phyloP scores from a whole-genome alignment of 2,113 vertebrate species.

The Sinocyclocheilus anophthalmus region DNA sequence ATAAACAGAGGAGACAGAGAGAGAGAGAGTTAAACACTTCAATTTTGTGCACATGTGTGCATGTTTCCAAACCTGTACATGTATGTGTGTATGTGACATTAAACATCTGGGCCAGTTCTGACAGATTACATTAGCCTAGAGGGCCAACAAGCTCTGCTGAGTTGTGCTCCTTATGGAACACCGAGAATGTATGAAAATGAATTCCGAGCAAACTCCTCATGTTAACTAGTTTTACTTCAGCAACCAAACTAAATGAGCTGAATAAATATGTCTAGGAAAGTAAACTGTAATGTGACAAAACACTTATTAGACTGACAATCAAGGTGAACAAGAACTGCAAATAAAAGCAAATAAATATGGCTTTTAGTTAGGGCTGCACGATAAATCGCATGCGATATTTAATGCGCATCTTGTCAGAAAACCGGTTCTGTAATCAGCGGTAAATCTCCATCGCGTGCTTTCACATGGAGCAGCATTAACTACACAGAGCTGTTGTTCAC shows the following conservation, averaged over 20 bases:
- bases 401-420: too few relatives aligned
- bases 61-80: slow-evolving; percentile 7
- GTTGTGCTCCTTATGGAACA: neutral
- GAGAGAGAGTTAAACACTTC: slow-evolving; percentile 5
- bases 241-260: neutral
- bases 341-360: neutral
- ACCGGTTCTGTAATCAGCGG: too few relatives aligned
- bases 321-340: neutral
- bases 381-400: too few relatives aligned
- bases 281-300: neutral
- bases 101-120: slow-evolving; percentile 15
- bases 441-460: too few relatives aligned
- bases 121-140: slow-evolving; percentile 27
- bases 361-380: neutral
- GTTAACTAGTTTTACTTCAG: slow-evolving; percentile 37
- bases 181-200: neutral
- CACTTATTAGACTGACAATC: neutral
- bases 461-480: too few relatives aligned
- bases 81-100: neutral
- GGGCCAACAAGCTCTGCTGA: slow-evolving; percentile 16
- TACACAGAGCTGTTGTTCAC: too few relatives aligned
- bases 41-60: slow-evolving; percentile 26
- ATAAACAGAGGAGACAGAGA: neutral
- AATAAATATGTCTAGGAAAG: neutral
- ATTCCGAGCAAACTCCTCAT: slow-evolving; percentile 16